Evolutionary conservation across 2,113 vertebrate genomes (phyloP).

Genomic region (Odontophorus gujanensis): DNA sequence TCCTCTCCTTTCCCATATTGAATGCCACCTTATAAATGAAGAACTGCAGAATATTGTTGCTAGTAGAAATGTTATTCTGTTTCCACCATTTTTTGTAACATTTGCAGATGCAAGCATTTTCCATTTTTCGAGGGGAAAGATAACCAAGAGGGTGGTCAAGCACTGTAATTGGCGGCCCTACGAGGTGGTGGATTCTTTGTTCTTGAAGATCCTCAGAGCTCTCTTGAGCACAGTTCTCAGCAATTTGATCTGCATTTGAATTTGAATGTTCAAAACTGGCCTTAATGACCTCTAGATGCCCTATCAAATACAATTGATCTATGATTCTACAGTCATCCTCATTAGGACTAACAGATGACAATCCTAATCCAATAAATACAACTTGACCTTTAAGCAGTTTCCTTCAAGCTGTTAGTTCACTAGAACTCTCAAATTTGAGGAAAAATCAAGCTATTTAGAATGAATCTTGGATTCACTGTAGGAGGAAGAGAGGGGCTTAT

Average conservation of each 20-base stretch:
- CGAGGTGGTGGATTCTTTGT: neutral
- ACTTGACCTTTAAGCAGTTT: neutral
- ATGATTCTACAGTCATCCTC: neutral
- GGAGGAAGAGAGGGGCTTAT: neutral
- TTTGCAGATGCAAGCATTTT: neutral
- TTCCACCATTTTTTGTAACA: neutral
- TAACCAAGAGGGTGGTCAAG: neutral
- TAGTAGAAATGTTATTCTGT: neutral
- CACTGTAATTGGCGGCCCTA: neutral
- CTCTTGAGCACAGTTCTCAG: accelerated
- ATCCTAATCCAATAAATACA: neutral
- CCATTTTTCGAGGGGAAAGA: neutral
- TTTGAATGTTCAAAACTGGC: neutral
- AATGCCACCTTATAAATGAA: neutral
- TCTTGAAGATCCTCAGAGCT: neutral
- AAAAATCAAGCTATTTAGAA: neutral
- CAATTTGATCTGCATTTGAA: neutral
- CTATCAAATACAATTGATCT: neutral
- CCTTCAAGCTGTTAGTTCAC: neutral
- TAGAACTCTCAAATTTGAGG: neutral
- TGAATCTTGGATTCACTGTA: neutral
- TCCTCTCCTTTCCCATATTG: neutral
- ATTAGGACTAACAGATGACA: neutral
- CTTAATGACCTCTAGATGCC: neutral
- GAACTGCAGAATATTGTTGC: neutral